phyloP scores from a whole-genome alignment of 2,113 vertebrate species.

The Nycticebus coucang region DNA sequence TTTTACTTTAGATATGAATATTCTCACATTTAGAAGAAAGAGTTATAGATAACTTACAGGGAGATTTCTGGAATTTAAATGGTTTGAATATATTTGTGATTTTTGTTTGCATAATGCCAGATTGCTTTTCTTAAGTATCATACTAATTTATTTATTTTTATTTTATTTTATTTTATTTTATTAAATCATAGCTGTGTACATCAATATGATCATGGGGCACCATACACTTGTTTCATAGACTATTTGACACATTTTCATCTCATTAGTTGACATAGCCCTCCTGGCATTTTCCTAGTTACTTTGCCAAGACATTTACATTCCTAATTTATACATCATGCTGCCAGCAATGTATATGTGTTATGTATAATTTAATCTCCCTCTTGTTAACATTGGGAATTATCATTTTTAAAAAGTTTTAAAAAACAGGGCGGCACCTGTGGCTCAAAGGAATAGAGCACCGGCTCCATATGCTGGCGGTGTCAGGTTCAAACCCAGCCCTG shows the following conservation, averaged over 20 bases:
- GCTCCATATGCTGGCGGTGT: too few species aligned
- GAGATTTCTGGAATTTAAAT: conserved; percentile 1
- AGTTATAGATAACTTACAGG: background rate
- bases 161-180: too few species aligned
- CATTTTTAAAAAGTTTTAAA: background rate
- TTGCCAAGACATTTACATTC: too few species aligned
- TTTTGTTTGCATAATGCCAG: background rate
- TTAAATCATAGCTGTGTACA: too few species aligned
- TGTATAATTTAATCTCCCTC: background rate
- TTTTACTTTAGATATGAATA: conserved; percentile 28
- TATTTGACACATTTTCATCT: too few species aligned
- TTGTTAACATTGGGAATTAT: conserved; percentile 12
- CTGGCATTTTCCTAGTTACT: too few species aligned
- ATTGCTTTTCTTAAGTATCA: background rate
- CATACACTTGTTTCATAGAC: too few species aligned
- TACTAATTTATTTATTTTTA: background rate
- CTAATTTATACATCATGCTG: background rate
- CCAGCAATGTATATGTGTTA: background rate
- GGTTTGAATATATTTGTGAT: background rate
- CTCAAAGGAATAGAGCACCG: too few species aligned
- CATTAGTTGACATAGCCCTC: too few species aligned
- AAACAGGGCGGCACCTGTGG: too few species aligned
- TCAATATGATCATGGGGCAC: too few species aligned
- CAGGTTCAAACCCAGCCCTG: too few species aligned
- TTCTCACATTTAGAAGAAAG: background rate